Evolutionary conservation across 2,888 invertebrate species (phyloP), one percentile per base, ranked within the genome.

Genomic region (Polymixis flavicincta): DNA sequence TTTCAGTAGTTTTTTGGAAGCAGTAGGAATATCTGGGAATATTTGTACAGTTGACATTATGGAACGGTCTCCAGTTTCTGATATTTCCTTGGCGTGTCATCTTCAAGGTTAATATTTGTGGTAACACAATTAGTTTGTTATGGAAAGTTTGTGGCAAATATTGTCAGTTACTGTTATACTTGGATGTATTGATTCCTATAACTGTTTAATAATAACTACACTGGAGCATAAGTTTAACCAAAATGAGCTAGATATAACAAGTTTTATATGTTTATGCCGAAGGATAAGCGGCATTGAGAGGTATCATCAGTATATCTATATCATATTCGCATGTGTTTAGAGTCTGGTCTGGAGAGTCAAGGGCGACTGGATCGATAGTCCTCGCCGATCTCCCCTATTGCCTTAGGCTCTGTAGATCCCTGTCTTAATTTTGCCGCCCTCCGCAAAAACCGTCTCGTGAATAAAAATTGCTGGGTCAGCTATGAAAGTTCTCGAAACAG

Each of bases 1-100:
- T 57, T 63, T 59, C 11, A 25, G 19, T 17, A 42, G 6, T 48
- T 65, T 69, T 8, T 52, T 54, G 25, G 59, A 66, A 69, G 60
- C 19, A 50, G 50, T n/a, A 65, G 54, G 64, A 76, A 76, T 82
- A 77, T 83, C 71, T 64, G 64, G 63, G 25, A 77, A 87, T 88
- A 87, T 88, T 85, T 88, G 85, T 71, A 73, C 65, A 72, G 75
- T 79, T 68, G 64, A 71, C 76, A 74, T 76, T 76, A 78, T 50
- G 65, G 71, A 65, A 55, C 64, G 71, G 52, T 80, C 79, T 78
- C 68, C 64, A 72, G 76, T 88, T 80, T 74, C 69, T 74, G 72
- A 77, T 71, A 77, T 71, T 79, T 81, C 72, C 76, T 74, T 75
- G 72, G 42, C 57, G 25, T 78, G 72, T 84, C 84, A 17, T 60